phyloP scores from a whole-genome alignment of 2,113 vertebrate genomes.

The Plecotus auritus region DNA sequence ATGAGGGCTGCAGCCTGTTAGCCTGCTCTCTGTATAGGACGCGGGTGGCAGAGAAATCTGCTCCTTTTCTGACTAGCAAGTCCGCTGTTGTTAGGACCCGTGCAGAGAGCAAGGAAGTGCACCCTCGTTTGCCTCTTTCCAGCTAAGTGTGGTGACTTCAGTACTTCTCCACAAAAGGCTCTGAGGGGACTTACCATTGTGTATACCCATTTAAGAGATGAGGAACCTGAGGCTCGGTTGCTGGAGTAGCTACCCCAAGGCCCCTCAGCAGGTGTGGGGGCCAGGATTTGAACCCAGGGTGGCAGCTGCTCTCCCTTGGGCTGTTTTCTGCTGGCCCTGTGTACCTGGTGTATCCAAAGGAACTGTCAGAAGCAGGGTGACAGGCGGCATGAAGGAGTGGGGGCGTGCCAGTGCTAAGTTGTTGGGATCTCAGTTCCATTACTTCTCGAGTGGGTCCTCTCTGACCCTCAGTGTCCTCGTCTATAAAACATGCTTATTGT shows the following conservation, averaged over 20 bases:
- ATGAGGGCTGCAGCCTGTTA: rapidly evolving
- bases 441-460: background rate
- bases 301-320: too few species aligned
- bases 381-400: background rate
- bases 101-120: too few species aligned
- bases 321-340: background rate
- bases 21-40: background rate
- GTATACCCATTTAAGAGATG: background rate
- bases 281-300: background rate
- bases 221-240: background rate
- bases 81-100: background rate
- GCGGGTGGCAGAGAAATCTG: background rate
- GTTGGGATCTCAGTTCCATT: background rate
- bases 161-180: too few species aligned
- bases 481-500: background rate
- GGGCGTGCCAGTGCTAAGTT: background rate
- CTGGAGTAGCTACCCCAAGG: background rate
- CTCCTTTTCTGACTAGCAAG: background rate
- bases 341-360: too few species aligned
- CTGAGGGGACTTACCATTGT: background rate
- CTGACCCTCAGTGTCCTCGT: background rate
- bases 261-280: background rate
- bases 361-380: too few species aligned
- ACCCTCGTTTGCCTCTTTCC: background rate
- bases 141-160: rapidly evolving